Evolutionary conservation across 37 sponge, comb jelly and placozoan genomes (phyloP), one percentile per base, ranked within the genome.

Genomic region (Corticium candelabrum): DNA sequence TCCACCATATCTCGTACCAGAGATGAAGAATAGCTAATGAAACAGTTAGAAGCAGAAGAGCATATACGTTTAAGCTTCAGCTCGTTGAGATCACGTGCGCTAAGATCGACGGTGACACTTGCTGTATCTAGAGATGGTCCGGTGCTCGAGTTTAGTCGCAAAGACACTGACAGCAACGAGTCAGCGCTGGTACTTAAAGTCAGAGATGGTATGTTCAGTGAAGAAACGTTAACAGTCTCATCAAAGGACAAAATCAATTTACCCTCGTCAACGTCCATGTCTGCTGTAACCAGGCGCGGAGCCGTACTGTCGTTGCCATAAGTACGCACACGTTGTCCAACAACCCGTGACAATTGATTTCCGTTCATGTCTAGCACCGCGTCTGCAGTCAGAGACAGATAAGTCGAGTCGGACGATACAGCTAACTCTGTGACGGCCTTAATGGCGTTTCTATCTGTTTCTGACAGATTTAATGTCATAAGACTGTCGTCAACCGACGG

Each of bases 371-470:
- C 95, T 11, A 32, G 29, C 30, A 86, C 69, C 11, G 79, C 38
- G 11, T 37, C 32, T 32, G 84, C 37, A 3, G 76, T 81, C 74
- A 88, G 38, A 3, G 78, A 38, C 33, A 94, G 39, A 72, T 79
- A 90, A 3, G 84, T 83, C 29, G 86, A 85, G 35, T 77, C 72
- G 35, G 85, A 82, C 68, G 81, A 79, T 4, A 82, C 74, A 33
- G 88, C 95, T 15, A 94, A 77, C 1, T 38, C 39, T 35, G 68
- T 75, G 43, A 81, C 41, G 7, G 86, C 79, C 68, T 90, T 94
- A 71, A 94, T 88, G n/a, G 43, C 86, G 77, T 94, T 94, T 74
- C 87, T 90, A 43, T 94, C 95, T 36, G 38, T 15, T 3, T 79
- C 35, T 34, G 89, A 78, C 0, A 94, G 36, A 37, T 76, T 34